Evolutionary conservation across 2,113 vertebrate species (phyloP).

Genomic region (Halcyon malimbica): DNA sequence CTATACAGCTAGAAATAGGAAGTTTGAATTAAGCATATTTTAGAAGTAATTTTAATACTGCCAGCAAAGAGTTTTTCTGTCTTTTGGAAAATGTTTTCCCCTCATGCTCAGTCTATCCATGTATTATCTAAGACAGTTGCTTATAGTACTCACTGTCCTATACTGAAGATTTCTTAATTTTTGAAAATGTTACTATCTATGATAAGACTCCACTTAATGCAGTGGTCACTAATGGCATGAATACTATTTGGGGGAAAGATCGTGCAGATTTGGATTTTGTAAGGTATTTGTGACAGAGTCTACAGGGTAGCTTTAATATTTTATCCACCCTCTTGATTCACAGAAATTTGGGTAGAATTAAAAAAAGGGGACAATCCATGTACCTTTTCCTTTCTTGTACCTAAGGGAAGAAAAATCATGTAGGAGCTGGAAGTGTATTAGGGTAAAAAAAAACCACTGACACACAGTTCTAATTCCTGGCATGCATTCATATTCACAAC

Average conservation of each 20-base stretch:
- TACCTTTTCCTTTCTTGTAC: neutral
- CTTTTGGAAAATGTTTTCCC: neutral
- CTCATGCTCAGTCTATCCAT: neutral
- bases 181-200: neutral
- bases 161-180: neutral
- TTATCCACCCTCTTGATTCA: neutral
- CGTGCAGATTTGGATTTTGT: neutral
- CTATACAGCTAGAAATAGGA: neutral
- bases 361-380: neutral
- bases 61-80: neutral
- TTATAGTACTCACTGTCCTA: neutral
- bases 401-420: neutral
- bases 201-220: neutral
- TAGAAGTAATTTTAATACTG: neutral
- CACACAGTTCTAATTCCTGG: neutral
- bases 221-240: neutral
- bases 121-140: neutral
- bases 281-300: neutral
- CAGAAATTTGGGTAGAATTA: neutral
- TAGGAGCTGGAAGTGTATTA: neutral
- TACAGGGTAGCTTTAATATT: neutral
- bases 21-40: neutral
- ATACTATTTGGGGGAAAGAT: neutral
- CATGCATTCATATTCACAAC: neutral
- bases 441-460: neutral